phyloP scores from a whole-genome alignment of 2,113 vertebrate genomes.

The Carettochelys insculpta region DNA sequence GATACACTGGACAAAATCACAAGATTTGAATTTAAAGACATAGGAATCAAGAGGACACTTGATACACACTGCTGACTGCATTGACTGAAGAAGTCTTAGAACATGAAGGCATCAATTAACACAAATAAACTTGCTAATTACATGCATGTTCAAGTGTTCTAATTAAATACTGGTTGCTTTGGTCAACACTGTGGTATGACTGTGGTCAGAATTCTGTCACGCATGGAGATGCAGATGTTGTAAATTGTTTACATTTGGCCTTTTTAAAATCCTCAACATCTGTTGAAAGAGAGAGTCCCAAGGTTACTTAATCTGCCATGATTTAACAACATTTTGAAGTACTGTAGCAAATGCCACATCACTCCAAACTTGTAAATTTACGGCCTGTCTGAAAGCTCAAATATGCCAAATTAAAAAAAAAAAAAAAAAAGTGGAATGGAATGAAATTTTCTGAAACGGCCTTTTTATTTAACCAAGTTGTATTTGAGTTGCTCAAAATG shows the following conservation, averaged over 20 bases:
- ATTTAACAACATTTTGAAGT: slow-evolving; percentile 53
- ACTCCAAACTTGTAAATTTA: slow-evolving; percentile 57
- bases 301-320: slow-evolving; percentile 15
- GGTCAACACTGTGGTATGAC: background rate
- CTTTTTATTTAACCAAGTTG: background rate
- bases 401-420: slow-evolving; percentile 50
- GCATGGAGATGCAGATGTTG: slow-evolving; percentile 28
- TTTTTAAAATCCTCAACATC: slow-evolving; percentile 41
- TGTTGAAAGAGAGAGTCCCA: background rate
- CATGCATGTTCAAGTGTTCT: background rate
- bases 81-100: background rate
- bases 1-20: background rate
- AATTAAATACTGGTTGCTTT: background rate
- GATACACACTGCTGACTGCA: background rate
- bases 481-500: background rate
- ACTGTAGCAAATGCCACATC: slow-evolving; percentile 26
- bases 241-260: slow-evolving; percentile 51
- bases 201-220: slow-evolving; percentile 20
- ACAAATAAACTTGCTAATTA: background rate
- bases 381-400: slow-evolving; percentile 24
- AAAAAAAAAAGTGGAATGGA: slow-evolving; percentile 33
- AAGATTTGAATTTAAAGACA: background rate
- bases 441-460: background rate
- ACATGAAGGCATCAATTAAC: background rate
- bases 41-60: background rate